A percentile compares a stretch with the other conserved stretches of the same genome.
These are phyloP conservation scores for Calidris pygmaea DNA, from an alignment of 2,113 vertebrate species.

Conservation along the genomic window DNA sequence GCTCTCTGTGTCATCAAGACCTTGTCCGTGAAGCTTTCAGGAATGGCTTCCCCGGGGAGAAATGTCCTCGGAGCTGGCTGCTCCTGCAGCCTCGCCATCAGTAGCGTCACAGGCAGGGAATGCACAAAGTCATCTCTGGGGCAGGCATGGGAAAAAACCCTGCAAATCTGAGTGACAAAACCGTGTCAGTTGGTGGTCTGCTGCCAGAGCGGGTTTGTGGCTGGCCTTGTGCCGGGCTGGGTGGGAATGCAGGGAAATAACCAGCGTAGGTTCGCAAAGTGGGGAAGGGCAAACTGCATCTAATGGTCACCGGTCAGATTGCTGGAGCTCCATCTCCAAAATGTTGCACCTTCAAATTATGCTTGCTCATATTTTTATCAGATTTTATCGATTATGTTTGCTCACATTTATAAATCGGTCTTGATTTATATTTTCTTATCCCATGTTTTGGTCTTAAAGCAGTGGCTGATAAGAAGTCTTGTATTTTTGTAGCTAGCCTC, in stretches of 20 bases:
- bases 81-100: neutral
- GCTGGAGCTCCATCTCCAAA: neutral
- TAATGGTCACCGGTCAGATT: neutral
- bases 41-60: neutral
- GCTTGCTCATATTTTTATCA: neutral
- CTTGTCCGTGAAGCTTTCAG: neutral
- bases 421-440: neutral
- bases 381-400: neutral
- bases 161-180: neutral
- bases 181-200: accelerated
- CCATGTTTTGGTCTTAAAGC: neutral
- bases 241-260: neutral
- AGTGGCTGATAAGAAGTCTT: neutral
- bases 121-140: neutral
- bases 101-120: accelerated
- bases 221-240: neutral
- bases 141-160: neutral
- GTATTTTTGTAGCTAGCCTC: neutral
- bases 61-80: neutral
- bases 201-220: neutral
- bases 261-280: neutral
- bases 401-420: neutral
- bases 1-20: neutral
- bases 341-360: neutral
- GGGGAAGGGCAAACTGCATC: neutral